A percentile compares a stretch with the other conserved stretches of the same genome.
Conservation (phyloP, 2,113 vertebrate genomes). For the Aldabrachelys gigantea region DNA sequence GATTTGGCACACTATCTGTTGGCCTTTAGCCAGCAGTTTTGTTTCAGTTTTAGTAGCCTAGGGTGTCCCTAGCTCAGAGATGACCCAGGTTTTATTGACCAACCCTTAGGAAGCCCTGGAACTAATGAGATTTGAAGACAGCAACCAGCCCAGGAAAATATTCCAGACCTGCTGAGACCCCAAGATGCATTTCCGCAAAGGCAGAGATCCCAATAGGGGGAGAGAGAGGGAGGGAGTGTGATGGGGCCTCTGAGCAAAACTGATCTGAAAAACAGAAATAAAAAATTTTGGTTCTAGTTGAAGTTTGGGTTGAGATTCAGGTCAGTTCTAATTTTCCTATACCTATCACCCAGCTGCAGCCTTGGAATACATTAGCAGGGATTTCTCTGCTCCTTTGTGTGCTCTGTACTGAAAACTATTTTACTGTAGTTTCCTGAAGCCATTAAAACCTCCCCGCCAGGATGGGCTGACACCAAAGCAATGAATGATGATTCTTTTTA, state of each 20-base stretch:
- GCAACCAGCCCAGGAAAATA: neutral
- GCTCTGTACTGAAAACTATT: neutral
- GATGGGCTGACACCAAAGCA: rapidly evolving
- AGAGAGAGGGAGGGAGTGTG: neutral
- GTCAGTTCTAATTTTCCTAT: neutral
- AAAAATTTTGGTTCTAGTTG: neutral
- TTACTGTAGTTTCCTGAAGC: neutral
- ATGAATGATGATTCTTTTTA: neutral
- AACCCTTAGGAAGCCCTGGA: neutral
- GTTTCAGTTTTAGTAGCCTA: neutral
- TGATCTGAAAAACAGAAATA: neutral
- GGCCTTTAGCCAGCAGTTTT: neutral
- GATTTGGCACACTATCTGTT: neutral
- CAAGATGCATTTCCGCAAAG: neutral
- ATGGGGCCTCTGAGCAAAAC: neutral
- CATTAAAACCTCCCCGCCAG: neutral
- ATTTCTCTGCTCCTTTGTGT: rapidly evolving
- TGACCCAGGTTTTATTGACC: neutral
- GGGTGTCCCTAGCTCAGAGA: neutral
- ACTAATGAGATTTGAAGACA: neutral
- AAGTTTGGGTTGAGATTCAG: neutral
- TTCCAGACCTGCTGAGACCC: neutral
- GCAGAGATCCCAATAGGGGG: neutral
- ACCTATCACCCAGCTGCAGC: neutral
- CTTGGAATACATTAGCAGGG: neutral